Percentiles rank a stretch among this genome's conserved stretches.
phyloP scores from a whole-genome alignment of 2,113 vertebrate genomes.

The Heterotis niloticus region DNA sequence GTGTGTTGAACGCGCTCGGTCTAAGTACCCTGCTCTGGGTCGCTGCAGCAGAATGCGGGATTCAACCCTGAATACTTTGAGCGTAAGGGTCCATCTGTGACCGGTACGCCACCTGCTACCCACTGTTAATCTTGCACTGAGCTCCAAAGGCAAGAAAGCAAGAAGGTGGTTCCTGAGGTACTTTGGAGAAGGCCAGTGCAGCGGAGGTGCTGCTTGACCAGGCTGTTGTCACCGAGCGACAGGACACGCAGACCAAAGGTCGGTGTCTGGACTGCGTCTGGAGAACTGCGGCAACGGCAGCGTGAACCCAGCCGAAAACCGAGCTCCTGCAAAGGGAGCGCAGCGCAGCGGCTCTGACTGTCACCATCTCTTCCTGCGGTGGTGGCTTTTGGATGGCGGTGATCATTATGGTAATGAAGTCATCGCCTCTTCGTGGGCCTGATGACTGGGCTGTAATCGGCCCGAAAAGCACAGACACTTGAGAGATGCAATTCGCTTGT shows the following conservation, averaged over 20 bases:
- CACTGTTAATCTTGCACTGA: no score
- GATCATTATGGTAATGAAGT: constrained; percentile 20
- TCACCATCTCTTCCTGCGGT: constrained; percentile 16
- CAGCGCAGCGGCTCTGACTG: neutral
- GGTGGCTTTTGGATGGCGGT: constrained; percentile 6
- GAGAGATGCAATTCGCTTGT: neutral
- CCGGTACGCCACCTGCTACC: no score
- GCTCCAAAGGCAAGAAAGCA: no score
- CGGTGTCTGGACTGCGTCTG: constrained; percentile 1
- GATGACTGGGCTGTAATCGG: neutral
- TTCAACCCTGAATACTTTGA: no score
- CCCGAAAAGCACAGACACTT: no score
- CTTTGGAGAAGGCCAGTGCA: no score
- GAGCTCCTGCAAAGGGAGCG: neutral
- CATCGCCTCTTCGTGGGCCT: neutral
- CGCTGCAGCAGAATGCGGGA: no score
- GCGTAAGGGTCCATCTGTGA: no score
- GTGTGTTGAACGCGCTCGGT: neutral
- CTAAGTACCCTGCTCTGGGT: no score
- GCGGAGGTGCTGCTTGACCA: no score
- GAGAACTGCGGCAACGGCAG: neutral
- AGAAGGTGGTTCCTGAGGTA: no score
- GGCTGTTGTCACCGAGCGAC: no score
- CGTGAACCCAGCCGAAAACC: neutral
- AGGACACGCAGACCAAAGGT: neutral